A percentile compares a stretch with the other conserved stretches of the same genome.
Conservation (phyloP, 2,797 vertebrate species). For the Rhadinocentrus ornatus region DNA sequence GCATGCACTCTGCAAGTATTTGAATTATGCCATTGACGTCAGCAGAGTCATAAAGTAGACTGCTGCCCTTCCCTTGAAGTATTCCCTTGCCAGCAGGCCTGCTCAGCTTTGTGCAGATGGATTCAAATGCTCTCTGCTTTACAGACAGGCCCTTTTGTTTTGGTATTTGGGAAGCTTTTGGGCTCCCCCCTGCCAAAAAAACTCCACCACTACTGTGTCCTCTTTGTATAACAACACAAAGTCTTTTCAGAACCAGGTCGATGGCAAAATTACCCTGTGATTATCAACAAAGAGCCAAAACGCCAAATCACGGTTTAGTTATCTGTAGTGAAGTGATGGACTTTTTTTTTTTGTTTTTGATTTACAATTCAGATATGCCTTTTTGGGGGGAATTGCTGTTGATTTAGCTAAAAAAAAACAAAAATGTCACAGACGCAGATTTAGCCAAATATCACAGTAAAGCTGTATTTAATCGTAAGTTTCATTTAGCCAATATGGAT, state of each 20-base stretch:
- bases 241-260: constrained; percentile 32
- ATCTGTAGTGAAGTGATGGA: constrained; percentile 9
- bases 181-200: constrained; percentile 36
- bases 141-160: constrained; percentile 80
- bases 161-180: constrained; percentile 73
- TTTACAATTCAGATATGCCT: constrained; percentile 3
- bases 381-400: not conserved
- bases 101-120: constrained; percentile 86
- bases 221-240: constrained; percentile 48
- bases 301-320: constrained; percentile 8
- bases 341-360: constrained; percentile 8
- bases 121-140: constrained; percentile 79
- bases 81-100: constrained; percentile 91
- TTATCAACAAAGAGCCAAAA: constrained; percentile 23
- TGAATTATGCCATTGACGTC: constrained; percentile 99
- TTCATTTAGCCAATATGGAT: constrained; percentile 42
- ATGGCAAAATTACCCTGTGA: constrained; percentile 19
- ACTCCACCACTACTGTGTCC: constrained; percentile 26
- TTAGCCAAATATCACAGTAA: constrained; percentile 27
- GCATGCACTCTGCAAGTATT: constrained; percentile 95
- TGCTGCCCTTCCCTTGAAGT: constrained; percentile 92
- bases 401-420: not conserved
- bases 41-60: constrained; percentile 99
- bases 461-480: constrained; percentile 48
- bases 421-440: constrained; percentile 28